Evolutionary conservation across 2,888 invertebrate species (phyloP).

Genomic region (Brachycybe producta): DNA sequence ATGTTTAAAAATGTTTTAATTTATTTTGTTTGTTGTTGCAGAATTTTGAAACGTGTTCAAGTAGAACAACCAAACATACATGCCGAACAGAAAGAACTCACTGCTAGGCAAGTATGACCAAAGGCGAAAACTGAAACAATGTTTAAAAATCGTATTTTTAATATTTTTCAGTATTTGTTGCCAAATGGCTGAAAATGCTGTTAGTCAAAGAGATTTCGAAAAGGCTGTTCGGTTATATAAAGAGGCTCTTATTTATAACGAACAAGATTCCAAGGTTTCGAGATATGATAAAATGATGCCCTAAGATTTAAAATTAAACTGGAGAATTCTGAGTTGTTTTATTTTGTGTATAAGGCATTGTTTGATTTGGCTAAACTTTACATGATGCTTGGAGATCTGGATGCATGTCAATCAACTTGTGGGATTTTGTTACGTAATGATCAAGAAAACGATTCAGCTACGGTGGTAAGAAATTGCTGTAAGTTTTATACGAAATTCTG

Average conservation of each 20-base stretch:
- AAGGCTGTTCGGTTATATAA: slow-evolving; percentile 68
- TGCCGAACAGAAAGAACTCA: slow-evolving; percentile 38
- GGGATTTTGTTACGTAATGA: slow-evolving; percentile 66
- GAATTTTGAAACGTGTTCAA: slow-evolving; percentile 55
- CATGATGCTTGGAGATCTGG: slow-evolving; percentile 52
- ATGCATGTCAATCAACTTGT: slow-evolving; percentile 77
- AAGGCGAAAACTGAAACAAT: slow-evolving; percentile 26
- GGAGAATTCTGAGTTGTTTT: background rate
- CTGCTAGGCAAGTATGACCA: slow-evolving; percentile 36
- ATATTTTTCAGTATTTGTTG: slow-evolving; percentile 47
- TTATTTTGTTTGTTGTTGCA: slow-evolving; percentile 47
- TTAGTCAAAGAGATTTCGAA: slow-evolving; percentile 51
- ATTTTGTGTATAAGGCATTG: slow-evolving; percentile 28
- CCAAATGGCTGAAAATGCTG: slow-evolving; percentile 57
- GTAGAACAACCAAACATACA: slow-evolving; percentile 46
- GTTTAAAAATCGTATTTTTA: background rate
- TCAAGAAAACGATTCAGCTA: slow-evolving; percentile 80
- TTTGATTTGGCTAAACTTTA: slow-evolving; percentile 36
- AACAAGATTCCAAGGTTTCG: slow-evolving; percentile 53
- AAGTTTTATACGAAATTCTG: background rate
- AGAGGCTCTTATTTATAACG: slow-evolving; percentile 66
- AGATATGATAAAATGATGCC: too few species aligned
- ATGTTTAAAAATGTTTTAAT: slow-evolving; percentile 7
- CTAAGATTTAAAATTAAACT: background rate
- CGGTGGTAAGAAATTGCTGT: slow-evolving; percentile 50